Base-by-base conservation (phyloP, 2,113 vertebrate genomes). In the Peromyscus californicus region DNA sequence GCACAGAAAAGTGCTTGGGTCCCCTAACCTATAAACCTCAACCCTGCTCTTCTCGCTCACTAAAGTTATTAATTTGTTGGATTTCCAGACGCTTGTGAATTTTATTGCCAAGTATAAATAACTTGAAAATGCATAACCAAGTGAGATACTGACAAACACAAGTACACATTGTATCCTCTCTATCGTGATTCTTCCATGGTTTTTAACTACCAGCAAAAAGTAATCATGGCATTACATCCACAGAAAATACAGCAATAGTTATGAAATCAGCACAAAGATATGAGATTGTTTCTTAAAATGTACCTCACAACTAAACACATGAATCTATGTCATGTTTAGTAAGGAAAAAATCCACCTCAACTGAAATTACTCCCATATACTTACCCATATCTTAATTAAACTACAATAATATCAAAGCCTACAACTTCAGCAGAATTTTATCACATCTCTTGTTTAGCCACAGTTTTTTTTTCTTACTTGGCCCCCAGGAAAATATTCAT, bases 401-500 rank as follows among this genome's bases (percentile, higher is more conserved):
- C 90, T 48, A 78, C 84, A 94, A 31, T 85, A 96, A 96, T 89
- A 85, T 84, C 93, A 96, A 91, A 92, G 89, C 3, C 57, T 72
- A 98, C 48, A 91, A 16, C 6, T 87, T 95, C 36, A 96, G 90
- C 1, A 94, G 31, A 97, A 97, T 72, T 72, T 98, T 97, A 91
- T 91, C 93, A 39, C 0, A 80, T 97, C 67, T 98, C 3, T 0
- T n/a, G 13, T 90, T 97, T 93, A 98, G 92, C 89, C 96, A 85
- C 0, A 82, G 45, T 97, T 96, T 91, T 96, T 92, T 91, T 95
- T 93, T 33, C 89, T 98, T 85, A 95, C 95, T 92, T 96, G 98
- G 93, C 90, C 97, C 98, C 97, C 97, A 98, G 98, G 95, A 99
- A 98, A 98, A 99, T 98, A 99, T 98, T 98, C 98, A 98, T 98